Percentiles rank a stretch among this genome's conserved stretches.
These are phyloP conservation scores for Drosophila serrata DNA, from an alignment of 1,140 invertebrate genomes.

Conservation along the genomic window DNA sequence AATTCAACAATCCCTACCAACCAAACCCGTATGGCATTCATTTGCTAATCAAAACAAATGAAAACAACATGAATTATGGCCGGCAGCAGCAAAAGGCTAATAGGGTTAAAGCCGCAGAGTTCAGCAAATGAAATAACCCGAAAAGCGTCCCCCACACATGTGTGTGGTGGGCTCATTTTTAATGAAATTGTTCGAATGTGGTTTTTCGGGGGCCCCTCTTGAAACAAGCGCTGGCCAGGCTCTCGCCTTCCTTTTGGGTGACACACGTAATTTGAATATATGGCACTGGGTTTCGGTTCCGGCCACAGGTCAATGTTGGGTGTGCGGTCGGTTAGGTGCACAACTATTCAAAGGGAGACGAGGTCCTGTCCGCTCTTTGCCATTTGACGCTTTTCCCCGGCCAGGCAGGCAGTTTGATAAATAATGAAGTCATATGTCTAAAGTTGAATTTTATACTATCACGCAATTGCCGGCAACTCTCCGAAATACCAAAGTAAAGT, in stretches of 20 bases:
- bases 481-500: background rate
- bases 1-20: slow-evolving; percentile 39
- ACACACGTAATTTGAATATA: slow-evolving; percentile 77
- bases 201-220: slow-evolving; percentile 44
- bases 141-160: slow-evolving; percentile 43
- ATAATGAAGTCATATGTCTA: slow-evolving; percentile 82
- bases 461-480: slow-evolving; percentile 64
- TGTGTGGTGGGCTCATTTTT: slow-evolving; percentile 55
- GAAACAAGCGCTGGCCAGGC: slow-evolving; percentile 12
- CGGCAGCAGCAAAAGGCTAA: slow-evolving; percentile 58
- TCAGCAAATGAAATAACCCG: slow-evolving; percentile 59
- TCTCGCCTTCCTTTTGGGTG: slow-evolving; percentile 15
- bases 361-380: slow-evolving; percentile 36
- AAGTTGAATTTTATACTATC: slow-evolving; percentile 78
- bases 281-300: slow-evolving; percentile 51
- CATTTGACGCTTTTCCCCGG: slow-evolving; percentile 57
- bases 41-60: slow-evolving; percentile 84
- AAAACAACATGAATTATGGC: slow-evolving; percentile 79
- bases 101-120: slow-evolving; percentile 76
- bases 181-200: slow-evolving; percentile 77
- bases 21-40: slow-evolving; percentile 48
- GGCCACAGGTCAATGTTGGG: slow-evolving; percentile 39
- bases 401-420: slow-evolving; percentile 65
- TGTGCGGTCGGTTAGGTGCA: slow-evolving; percentile 31
- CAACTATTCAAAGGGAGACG: slow-evolving; percentile 45